Evolutionary conservation across 1,140 invertebrate genomes (phyloP), one percentile per base, ranked within the genome.

Genomic region (Ganaspis sp.): DNA sequence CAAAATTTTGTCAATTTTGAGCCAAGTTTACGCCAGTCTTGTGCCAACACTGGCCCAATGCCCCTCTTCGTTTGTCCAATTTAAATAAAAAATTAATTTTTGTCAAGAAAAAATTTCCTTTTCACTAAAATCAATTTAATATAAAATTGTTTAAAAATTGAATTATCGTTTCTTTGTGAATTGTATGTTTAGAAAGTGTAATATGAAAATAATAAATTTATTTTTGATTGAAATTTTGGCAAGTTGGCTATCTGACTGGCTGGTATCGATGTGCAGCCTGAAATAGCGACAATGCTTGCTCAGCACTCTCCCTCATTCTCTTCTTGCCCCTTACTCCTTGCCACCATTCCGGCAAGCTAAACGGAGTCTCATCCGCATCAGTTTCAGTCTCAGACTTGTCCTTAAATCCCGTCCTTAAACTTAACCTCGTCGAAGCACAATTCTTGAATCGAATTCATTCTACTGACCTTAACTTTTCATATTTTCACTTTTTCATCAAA

Each of bases 231-330:
- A 17, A 49, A 17, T 49, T 49, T 49, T 86, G 83, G 87, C 85
- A 85, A 82, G 88, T 85, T 88, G 86, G 87, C 45, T 49, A 49
- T 15, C 87, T 90, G 88, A 89, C 87, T 90, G 88, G 86, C 87
- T 89, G 88, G 87, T 91, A 91, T 91, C 90, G 89, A 91, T 90
- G 90, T 87, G 89, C 88, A 89, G 89, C 83, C 87, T 88, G 88
- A 87, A 87, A 86, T 87, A 87, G 84, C 83, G 84, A 87, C 87
- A 90, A 83, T 91, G 90, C 90, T 90, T 87, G 87, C 88, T 90
- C 89, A 91, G 90, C 90, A 90, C 84, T 90, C 88, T 90, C 86
- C 87, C 87, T 89, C 86, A 77, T 88, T 82, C 85, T 85, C 86
- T 84, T 86, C 84, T 74, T 78, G 69, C 74, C 79, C 70, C 75